phyloP scores from a whole-genome alignment of 1,140 invertebrate genomes.

The Gerris buenoi region DNA sequence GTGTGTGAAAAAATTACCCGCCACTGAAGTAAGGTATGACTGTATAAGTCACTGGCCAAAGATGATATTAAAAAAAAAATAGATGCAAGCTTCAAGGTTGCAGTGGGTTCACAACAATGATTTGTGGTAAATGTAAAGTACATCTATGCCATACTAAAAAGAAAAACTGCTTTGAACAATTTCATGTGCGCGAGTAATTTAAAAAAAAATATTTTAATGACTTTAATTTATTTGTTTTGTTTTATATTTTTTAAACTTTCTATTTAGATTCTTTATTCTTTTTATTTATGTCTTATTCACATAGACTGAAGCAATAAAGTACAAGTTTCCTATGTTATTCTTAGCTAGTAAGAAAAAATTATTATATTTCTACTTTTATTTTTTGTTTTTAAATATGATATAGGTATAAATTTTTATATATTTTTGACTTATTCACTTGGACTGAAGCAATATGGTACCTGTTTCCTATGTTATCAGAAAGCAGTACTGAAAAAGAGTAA shows the following conservation, averaged over 20 bases:
- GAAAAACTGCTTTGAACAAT: background rate
- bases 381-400: too few relatives aligned
- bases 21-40: background rate
- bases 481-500: too few relatives aligned
- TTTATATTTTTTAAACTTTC: background rate
- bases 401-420: too few relatives aligned
- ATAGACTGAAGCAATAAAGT: too few relatives aligned
- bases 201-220: background rate
- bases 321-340: too few relatives aligned
- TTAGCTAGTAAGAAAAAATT: too few relatives aligned
- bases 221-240: background rate
- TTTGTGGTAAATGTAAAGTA: background rate
- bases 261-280: background rate
- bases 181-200: background rate
- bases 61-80: background rate
- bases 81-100: background rate
- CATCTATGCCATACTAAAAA: background rate
- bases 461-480: too few relatives aligned
- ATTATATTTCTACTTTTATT: too few relatives aligned
- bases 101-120: background rate
- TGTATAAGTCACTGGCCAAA: background rate
- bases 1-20: background rate
- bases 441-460: too few relatives aligned
- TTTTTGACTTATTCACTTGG: too few relatives aligned
- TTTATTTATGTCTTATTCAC: background rate